Percentiles rank a stretch among this genome's conserved stretches.
These are phyloP conservation scores for Diplazon laetatorius DNA, from an alignment of 2,888 invertebrate species.

Conservation along the genomic window DNA sequence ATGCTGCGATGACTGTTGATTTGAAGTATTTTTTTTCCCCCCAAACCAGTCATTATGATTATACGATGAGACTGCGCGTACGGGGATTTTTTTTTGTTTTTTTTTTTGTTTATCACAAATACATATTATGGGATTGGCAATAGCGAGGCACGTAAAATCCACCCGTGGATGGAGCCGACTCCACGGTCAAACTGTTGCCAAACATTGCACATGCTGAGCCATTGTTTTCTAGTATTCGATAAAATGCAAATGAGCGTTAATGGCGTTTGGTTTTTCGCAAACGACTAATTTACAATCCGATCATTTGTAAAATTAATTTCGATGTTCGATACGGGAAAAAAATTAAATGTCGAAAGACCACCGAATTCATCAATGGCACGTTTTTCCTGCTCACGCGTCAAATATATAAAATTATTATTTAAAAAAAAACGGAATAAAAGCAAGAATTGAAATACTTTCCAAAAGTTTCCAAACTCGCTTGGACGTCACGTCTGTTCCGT, in stretches of 20 bases:
- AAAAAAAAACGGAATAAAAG: not conserved
- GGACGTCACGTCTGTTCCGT: not conserved
- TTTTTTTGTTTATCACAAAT: constrained; percentile 1
- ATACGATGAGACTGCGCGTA: not conserved
- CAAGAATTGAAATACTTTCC: constrained; percentile 35
- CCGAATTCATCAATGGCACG: constrained; percentile 9
- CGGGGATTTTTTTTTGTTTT: constrained; percentile 1
- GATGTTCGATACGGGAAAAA: not conserved
- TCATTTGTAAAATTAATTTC: not conserved
- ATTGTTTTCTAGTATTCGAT: not conserved
- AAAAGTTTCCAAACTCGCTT: constrained; percentile 16
- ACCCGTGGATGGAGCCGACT: constrained; percentile 8
- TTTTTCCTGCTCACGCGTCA: constrained; percentile 44
- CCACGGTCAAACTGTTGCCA: constrained; percentile 5
- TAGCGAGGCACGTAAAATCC: constrained; percentile 24
- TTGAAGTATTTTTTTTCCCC: not conserved
- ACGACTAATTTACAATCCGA: not conserved
- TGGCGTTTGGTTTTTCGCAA: not conserved
- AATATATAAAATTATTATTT: constrained; percentile 32
- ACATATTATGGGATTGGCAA: constrained; percentile 3
- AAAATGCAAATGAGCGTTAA: not conserved
- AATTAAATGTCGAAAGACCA: not conserved
- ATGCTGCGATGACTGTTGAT: not conserved
- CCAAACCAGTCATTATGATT: not conserved
- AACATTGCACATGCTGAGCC: constrained; percentile 56